Base-by-base conservation (phyloP, 1,140 invertebrate genomes). In the Drosophila lacteicornis region DNA sequence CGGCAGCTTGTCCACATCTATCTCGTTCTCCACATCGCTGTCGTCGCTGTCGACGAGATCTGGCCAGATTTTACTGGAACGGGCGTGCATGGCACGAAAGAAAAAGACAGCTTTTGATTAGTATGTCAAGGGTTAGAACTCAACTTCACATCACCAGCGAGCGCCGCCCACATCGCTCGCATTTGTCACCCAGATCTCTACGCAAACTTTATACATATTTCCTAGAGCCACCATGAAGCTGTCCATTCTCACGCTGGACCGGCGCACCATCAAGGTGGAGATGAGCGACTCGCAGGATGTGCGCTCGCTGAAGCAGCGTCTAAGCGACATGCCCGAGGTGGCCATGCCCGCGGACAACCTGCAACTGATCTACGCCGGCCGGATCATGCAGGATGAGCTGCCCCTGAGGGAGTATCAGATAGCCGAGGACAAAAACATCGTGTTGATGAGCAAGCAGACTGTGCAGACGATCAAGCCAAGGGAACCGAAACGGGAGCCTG, bases 1-100 rank as follows among this genome's bases (percentile, higher is more conserved):
- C 76, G 92, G 88, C 40, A 93, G 62, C 85, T 93, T 93, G 42
- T 93, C 92, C 58, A 92, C 85, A 75, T 93, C 92, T 81, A 92
- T 90, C 65, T 92, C 90, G 56, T 88, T 91, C 50, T 92, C 92
- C 67, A 91, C 80, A 68, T 93, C 92, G 74, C 92, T 93, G 80
- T 93, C 92, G 68, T 93, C 92, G 70, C 92, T 93, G 60, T 93
- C 92, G 40, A 78, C 78, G 15, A 88, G 17, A 27, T 92, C 91
- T 79, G 78, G 88, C 91, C 91, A 92, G 68, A 75, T 63, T 92
- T 92, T 92, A 51, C 86, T 92, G 62, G 7, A 87, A 82, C 30
- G 63, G 19, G 46, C 69, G 58, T 55, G 53, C 67, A 81, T 75
- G 19, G 38, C 47, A 67, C 46, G 50, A 30, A 43, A 43, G 27